phyloP scores from a whole-genome alignment of 2,888 invertebrate genomes.

The Torymus tubicola region DNA sequence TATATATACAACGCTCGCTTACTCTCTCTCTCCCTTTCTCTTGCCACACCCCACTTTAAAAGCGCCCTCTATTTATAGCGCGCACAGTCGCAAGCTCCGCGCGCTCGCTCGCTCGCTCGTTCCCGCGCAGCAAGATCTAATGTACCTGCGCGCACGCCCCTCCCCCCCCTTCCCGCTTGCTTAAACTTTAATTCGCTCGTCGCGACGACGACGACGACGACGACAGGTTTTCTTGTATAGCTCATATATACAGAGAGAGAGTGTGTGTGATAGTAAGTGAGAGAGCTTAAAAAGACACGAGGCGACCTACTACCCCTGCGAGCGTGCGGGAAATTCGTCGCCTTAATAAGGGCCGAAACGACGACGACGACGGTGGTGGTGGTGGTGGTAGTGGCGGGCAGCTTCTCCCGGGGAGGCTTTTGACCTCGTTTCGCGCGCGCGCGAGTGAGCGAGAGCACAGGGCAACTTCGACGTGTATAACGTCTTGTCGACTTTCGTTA shows the following conservation, averaged over 20 bases:
- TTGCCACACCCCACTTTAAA: conserved; percentile 58
- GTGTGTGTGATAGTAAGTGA: background rate
- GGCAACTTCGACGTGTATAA: conserved; percentile 14
- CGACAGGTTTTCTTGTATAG: too few species aligned
- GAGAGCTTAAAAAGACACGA: conserved; percentile 2
- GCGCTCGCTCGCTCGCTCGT: background rate
- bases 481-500: conserved; percentile 20
- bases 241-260: too few species aligned
- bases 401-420: conserved; percentile 43
- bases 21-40: conserved; percentile 27
- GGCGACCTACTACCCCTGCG: background rate
- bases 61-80: conserved; percentile 57
- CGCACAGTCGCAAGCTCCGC: conserved; percentile 4
- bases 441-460: background rate
- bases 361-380: background rate
- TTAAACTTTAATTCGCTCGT: conserved; percentile 27
- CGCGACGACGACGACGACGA: background rate
- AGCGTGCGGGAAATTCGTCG: background rate
- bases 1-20: background rate
- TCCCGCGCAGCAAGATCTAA: background rate
- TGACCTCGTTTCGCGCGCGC: conserved; percentile 45
- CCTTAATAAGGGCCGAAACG: conserved; percentile 25
- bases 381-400: background rate
- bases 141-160: background rate
- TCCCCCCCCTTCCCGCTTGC: background rate